A percentile compares a stretch with the other conserved stretches of the same genome.
Conservation (phyloP, 92 coral and sea anemone genomes). For the Heteractis magnifica region DNA sequence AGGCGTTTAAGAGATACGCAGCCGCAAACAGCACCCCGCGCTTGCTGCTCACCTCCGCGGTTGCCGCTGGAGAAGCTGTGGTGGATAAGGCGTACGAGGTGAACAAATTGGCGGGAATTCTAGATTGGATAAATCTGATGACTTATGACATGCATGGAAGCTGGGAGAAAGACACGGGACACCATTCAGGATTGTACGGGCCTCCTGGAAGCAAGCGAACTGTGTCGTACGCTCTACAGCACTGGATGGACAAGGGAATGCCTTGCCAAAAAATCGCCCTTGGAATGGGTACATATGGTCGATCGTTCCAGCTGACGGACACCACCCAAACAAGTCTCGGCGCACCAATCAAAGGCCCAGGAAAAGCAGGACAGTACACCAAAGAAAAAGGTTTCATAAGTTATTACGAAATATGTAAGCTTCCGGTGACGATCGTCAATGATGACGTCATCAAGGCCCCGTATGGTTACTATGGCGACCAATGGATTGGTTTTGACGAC, state of each 20-base stretch:
- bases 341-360: slow-evolving; percentile 56
- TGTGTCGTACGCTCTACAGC: slow-evolving; percentile 64
- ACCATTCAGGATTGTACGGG: slow-evolving; percentile 81
- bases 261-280: slow-evolving; percentile 75
- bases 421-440: slow-evolving; percentile 51
- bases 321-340: slow-evolving; percentile 61
- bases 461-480: slow-evolving; percentile 70
- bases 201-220: slow-evolving; percentile 60
- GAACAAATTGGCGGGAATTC: slow-evolving; percentile 63
- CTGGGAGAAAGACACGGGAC: slow-evolving; percentile 75
- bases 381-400: slow-evolving; percentile 63
- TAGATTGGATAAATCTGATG: slow-evolving; percentile 90
- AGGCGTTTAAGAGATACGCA: slow-evolving; percentile 62
- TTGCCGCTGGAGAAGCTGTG: slow-evolving; percentile 55
- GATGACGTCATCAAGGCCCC: slow-evolving; percentile 62
- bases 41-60: slow-evolving; percentile 61
- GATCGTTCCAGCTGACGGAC: slow-evolving; percentile 54
- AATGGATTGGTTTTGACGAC: slow-evolving; percentile 81
- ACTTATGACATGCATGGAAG: slow-evolving; percentile 85
- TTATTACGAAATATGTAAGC: slow-evolving; percentile 71
- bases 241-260: slow-evolving; percentile 73
- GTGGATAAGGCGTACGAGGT: slow-evolving; percentile 59
- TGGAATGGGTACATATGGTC: slow-evolving; percentile 77
- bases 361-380: slow-evolving; percentile 58
- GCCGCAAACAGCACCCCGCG: slow-evolving; percentile 54